Evolutionary conservation across 53 echinoderm and acorn worm genomes (phyloP).

Genomic region (Echinarachnius parma): DNA sequence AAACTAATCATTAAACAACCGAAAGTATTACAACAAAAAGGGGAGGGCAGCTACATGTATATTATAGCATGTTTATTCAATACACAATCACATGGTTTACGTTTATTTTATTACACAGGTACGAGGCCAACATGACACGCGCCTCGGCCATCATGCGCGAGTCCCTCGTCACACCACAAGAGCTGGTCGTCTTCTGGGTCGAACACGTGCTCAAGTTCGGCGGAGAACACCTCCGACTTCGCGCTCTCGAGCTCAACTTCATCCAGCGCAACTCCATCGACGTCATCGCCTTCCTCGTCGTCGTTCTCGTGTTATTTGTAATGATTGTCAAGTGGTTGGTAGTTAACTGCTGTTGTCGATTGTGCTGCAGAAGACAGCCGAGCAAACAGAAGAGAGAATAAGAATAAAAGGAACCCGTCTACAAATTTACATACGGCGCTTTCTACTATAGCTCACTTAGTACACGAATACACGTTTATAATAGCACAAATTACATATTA

Average conservation of each 20-base stretch:
- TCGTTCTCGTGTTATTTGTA: neutral
- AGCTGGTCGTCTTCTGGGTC: slow-evolving; percentile 45
- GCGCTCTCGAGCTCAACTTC: slow-evolving; percentile 47
- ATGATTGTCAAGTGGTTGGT: slow-evolving; percentile 1
- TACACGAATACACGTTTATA: too few relatives aligned
- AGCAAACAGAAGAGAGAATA: neutral
- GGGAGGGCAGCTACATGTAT: too few relatives aligned
- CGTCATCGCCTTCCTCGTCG: slow-evolving; percentile 17
- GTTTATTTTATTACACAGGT: slow-evolving; percentile 39
- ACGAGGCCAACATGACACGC: slow-evolving; percentile 1
- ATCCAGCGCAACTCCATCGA: slow-evolving; percentile 39
- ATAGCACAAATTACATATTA: too few relatives aligned
- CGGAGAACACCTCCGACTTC: slow-evolving; percentile 41
- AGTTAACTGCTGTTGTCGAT: slow-evolving; percentile 10
- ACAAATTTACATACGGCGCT: too few relatives aligned
- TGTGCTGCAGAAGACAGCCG: neutral
- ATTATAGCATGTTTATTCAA: too few relatives aligned
- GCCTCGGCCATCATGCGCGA: slow-evolving; percentile 38
- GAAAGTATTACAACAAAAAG: too few relatives aligned
- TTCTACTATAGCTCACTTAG: too few relatives aligned
- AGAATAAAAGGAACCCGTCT: too few relatives aligned
- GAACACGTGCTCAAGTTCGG: slow-evolving; percentile 54
- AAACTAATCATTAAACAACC: too few relatives aligned
- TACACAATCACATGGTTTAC: too few relatives aligned
- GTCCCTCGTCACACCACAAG: slow-evolving; percentile 1